Evolutionary conservation across 2,797 vertebrate genomes (phyloP).

Genomic region (Ambastaia sidthimunki): DNA sequence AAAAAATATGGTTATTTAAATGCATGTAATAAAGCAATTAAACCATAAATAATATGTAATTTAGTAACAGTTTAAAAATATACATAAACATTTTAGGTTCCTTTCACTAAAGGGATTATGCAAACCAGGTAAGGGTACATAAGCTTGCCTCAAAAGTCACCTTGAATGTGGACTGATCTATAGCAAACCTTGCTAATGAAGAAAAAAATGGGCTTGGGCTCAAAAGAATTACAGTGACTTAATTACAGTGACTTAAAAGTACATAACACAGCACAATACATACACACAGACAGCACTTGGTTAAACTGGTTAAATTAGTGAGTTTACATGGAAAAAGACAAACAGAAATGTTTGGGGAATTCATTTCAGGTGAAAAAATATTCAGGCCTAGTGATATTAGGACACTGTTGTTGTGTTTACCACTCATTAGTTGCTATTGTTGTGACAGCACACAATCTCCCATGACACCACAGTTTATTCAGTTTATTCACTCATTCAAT

Average conservation of each 20-base stretch:
- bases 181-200: no score
- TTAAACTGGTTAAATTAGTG: no score
- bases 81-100: neutral
- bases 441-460: conserved; percentile 3
- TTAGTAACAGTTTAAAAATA: neutral
- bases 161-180: no score
- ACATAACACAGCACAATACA: no score
- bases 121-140: neutral
- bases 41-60: neutral
- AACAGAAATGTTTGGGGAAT: neutral
- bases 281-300: neutral
- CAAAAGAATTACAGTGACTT: no score
- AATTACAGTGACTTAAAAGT: no score
- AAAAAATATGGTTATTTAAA: neutral
- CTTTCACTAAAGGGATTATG: neutral
- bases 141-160: neutral
- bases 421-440: conserved; percentile 15
- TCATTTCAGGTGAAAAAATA: neutral
- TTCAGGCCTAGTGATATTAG: neutral
- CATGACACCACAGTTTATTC: conserved; percentile 21
- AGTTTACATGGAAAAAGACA: neutral
- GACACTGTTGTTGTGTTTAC: neutral
- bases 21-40: neutral
- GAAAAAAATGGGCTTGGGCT: no score
- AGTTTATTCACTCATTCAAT: conserved; percentile 16